Base-by-base conservation (phyloP, 2,113 vertebrate genomes). In the Eublepharis macularius region DNA sequence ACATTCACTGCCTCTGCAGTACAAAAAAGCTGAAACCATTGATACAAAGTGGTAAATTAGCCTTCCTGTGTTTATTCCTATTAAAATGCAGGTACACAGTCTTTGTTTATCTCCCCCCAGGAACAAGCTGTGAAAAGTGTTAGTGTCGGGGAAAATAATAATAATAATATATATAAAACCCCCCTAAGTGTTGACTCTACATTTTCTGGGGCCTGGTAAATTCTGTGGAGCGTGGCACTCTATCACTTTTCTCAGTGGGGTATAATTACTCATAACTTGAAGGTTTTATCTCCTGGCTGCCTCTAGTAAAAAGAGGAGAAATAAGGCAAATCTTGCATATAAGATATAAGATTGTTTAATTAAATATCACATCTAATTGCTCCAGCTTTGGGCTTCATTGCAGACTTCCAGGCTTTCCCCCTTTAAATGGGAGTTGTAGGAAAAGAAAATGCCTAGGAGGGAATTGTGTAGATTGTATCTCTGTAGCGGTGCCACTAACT, bases 211-310 rank as follows among this genome's bases (percentile, higher is more conserved):
- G 78, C 83, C 92, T 94, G 85, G 91, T 94, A 95, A 94, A 90
- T 94, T 92, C 93, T 95, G 92, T 90, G 83, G 94, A 95, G 93
- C 91, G 34, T 86, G 94, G 82, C 85, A 92, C 90, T 94, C 94
- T 84, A 92, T 95, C 94, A 95, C 90, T 94, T 95, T 95, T 95
- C 94, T 93, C 94, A 96, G 94, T 80, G 51, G 94, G 90, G 51
- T 90, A 85, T 91, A 94, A 94, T 93, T 95, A 93, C 86, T 95
- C 86, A 90, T 93, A 95, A 91, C 91, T 90, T 93, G 91, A 94
- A 93, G 86, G 86, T 87, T 96, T 95, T 94, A 92, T 95, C 88
- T 92, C 83, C 77, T 72, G 81, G 81, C 75, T 92, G 90, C 73
- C n/a, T 94, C 74, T 94, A 92, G 88, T 78, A 88, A 92, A 90